A percentile compares a stretch with the other conserved stretches of the same genome.
phyloP scores from a whole-genome alignment of 2,888 invertebrate species.

The Limnephilus lunatus region DNA sequence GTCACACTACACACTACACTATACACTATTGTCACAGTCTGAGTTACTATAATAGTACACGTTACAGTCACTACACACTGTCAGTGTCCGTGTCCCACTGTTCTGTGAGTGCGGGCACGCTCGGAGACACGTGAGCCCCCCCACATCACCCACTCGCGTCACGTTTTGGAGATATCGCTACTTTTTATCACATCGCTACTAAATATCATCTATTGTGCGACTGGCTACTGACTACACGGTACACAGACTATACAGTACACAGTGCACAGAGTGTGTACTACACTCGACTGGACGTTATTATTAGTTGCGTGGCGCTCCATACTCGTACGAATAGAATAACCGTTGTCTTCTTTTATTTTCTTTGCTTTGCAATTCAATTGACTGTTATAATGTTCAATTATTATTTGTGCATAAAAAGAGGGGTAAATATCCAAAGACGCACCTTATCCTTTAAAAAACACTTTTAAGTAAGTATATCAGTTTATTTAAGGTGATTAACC shows the following conservation, averaged over 20 bases:
- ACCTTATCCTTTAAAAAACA: too few relatives aligned
- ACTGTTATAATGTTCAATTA: too few relatives aligned
- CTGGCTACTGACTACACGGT: not conserved
- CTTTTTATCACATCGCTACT: not conserved
- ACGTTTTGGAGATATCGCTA: constrained; percentile 7
- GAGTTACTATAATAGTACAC: not conserved
- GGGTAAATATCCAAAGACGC: too few relatives aligned
- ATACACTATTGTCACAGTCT: too few relatives aligned
- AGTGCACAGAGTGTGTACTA: too few relatives aligned
- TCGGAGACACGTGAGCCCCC: constrained; percentile 53
- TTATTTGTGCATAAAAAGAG: too few relatives aligned
- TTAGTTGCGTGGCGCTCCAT: not conserved
- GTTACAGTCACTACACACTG: not conserved
- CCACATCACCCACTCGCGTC: not conserved
- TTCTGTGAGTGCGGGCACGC: constrained; percentile 37
- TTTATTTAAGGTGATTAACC: too few relatives aligned
- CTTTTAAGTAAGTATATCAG: too few relatives aligned
- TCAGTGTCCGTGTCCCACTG: not conserved
- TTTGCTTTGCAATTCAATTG: too few relatives aligned
- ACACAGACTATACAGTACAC: not conserved
- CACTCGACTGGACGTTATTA: too few relatives aligned
- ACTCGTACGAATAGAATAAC: not conserved
- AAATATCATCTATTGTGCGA: not conserved
- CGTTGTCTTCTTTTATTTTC: too few relatives aligned
- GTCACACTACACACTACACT: too few relatives aligned